Percentiles rank a stretch among this genome's conserved stretches.
Conservation (phyloP, 2,113 vertebrate species). For the Microcebus tavaratra region DNA sequence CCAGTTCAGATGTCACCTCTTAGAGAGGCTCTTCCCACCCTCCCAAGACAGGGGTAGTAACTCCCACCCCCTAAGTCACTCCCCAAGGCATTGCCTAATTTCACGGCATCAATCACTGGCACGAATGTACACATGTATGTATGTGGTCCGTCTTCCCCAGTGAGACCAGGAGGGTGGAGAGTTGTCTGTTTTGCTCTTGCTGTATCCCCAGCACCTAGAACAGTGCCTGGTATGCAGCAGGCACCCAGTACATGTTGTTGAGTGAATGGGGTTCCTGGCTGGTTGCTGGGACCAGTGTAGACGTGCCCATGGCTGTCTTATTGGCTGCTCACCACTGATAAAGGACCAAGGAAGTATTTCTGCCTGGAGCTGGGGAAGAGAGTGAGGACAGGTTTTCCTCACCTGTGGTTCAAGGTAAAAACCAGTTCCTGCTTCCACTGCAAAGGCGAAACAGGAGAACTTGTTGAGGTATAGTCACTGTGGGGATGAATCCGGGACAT, state of each 20-base stretch:
- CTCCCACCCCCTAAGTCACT: neutral
- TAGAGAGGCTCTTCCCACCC: neutral
- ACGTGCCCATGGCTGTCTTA: neutral
- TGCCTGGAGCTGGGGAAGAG: neutral
- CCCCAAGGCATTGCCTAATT: neutral
- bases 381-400: neutral
- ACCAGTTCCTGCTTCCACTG: neutral
- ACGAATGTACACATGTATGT: neutral
- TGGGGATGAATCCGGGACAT: slow-evolving; percentile 4
- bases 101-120: neutral
- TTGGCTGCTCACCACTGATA: neutral
- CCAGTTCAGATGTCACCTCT: neutral
- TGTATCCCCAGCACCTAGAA: neutral
- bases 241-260: neutral
- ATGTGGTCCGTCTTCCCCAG: neutral
- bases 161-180: neutral
- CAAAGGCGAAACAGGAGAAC: neutral
- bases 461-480: neutral
- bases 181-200: neutral
- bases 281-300: neutral
- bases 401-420: neutral
- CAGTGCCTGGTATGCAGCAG: neutral
- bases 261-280: neutral
- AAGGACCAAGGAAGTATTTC: neutral
- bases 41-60: neutral